These are phyloP conservation scores for Belgica antarctica DNA, from an alignment of 2,888 invertebrate species.

Conservation along the genomic window DNA sequence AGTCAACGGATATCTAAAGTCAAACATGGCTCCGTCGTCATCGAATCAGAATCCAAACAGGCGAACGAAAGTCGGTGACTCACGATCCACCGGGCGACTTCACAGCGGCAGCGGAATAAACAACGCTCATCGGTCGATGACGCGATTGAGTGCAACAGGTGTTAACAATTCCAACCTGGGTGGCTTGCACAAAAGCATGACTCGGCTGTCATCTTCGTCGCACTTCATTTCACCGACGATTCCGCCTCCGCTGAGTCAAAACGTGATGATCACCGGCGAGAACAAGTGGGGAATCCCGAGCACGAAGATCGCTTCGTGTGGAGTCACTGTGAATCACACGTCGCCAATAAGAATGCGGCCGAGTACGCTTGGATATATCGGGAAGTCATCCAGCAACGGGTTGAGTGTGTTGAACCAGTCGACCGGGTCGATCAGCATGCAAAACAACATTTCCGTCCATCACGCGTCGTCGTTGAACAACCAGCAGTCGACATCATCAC, in stretches of 20 bases:
- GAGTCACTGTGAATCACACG: constrained; percentile 66
- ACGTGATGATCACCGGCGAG: constrained; percentile 57
- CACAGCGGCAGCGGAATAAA: constrained; percentile 60
- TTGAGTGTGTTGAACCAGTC: constrained; percentile 55
- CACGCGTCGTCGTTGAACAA: constrained; percentile 53
- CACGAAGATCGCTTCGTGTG: constrained; percentile 57
- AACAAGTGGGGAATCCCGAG: constrained; percentile 58
- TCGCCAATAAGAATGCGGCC: constrained; percentile 58
- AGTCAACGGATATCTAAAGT: constrained; percentile 17
- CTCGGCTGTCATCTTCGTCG: constrained; percentile 73
- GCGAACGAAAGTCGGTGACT: constrained; percentile 67
- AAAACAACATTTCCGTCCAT: constrained; percentile 53
- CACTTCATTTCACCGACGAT: constrained; percentile 21
- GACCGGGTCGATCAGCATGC: constrained; percentile 47
- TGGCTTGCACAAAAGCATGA: constrained; percentile 77
- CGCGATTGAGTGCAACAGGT: constrained; percentile 70
- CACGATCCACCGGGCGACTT: constrained; percentile 70
- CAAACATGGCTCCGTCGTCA: not conserved
- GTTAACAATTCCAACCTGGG: constrained; percentile 56
- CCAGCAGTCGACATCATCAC: constrained; percentile 55
- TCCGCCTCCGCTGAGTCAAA: constrained; percentile 35
- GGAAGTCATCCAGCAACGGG: constrained; percentile 54
- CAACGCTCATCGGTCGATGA: constrained; percentile 75
- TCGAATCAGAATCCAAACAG: constrained; percentile 54
- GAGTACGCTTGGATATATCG: constrained; percentile 58